Base-by-base conservation (phyloP, 1,140 invertebrate genomes). In the Chymomyza costata region DNA sequence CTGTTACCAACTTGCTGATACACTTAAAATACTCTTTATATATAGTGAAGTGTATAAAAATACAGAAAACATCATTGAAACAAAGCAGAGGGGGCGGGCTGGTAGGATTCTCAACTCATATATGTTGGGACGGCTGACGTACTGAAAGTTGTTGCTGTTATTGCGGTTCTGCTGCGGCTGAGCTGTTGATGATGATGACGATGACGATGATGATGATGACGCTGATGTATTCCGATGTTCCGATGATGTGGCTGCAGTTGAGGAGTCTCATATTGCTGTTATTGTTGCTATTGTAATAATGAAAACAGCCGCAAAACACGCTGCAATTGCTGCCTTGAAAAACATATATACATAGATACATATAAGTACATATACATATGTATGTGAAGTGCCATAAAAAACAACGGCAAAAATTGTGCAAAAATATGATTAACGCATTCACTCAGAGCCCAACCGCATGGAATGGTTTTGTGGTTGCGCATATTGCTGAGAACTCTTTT, bases 91-190 rank as follows among this genome's bases (percentile, higher is more conserved):
- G 21, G 15, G 43, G 50, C 56, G 34, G 25, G 16, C 25, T n/a
- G n/a, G n/a, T n/a, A n/a, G n/a, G n/a, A 39, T 7, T 32, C 43
- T 6, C 1, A 15, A 34, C 19, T 7, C 13, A 45, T 35, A 19
- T 19, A 38, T 25, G 41, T 34, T 59, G 57, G 50, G 48, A 8
- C 55, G 58, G 58, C 38, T 56, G 52, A 55, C 45, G 58, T 61
- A 56, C 52, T 48, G 45, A 32, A 55, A 54, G 34, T 52, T 58
- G 48, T 45, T 53, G 41, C 43, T 44, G 40, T 38, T 57, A 21
- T 43, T 59, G 49, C 21, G 16, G 18, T 15, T 44, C 28, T 55
- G 58, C 45, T 61, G 51, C 30, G 43, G 50, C 39, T 55, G 31
- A 38, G 50, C 39, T 55, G 31, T 38, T 57, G 58, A 34, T 34